These are phyloP conservation scores for Zaprionus vittiger DNA, from an alignment of 1,140 invertebrate genomes.

Conservation along the genomic window DNA sequence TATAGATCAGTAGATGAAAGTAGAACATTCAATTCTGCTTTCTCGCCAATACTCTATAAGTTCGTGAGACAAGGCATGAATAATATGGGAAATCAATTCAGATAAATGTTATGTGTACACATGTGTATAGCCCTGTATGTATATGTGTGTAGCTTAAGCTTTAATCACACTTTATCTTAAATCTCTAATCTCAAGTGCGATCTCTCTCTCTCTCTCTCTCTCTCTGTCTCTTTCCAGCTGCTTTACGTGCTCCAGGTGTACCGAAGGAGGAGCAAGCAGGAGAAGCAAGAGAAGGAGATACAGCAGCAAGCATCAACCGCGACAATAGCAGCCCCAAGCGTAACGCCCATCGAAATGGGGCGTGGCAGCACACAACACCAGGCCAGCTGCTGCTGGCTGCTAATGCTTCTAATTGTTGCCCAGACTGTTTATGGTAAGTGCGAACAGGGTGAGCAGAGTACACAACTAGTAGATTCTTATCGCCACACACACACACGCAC, in stretches of 20 bases:
- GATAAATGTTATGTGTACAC: too few species aligned
- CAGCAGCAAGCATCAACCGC: slow-evolving; percentile 2
- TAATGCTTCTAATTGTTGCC: slow-evolving; percentile 78
- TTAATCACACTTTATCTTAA: neutral
- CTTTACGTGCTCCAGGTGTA: neutral
- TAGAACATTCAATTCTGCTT: too few species aligned
- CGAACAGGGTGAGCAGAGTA: slow-evolving; percentile 4
- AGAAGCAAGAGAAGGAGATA: neutral
- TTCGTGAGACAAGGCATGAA: too few species aligned
- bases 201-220: neutral
- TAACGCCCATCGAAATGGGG: slow-evolving; percentile 27
- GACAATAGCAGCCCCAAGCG: slow-evolving; percentile 1
- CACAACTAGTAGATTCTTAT: slow-evolving; percentile 33
- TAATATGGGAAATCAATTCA: too few species aligned
- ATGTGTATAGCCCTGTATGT: neutral
- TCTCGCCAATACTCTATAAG: too few species aligned
- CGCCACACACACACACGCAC: slow-evolving; percentile 28
- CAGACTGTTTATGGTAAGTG: slow-evolving; percentile 78
- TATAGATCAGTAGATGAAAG: too few species aligned
- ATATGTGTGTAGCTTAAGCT: neutral
- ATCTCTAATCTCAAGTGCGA: neutral
- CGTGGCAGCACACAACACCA: slow-evolving; percentile 7
- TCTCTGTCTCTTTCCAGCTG: neutral
- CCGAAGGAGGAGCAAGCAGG: neutral
- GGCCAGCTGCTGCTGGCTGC: slow-evolving; percentile 49